Percentiles rank a stretch among this genome's conserved stretches.
phyloP scores from a whole-genome alignment of 2,888 invertebrate species.

The Metacarcinus magister region DNA sequence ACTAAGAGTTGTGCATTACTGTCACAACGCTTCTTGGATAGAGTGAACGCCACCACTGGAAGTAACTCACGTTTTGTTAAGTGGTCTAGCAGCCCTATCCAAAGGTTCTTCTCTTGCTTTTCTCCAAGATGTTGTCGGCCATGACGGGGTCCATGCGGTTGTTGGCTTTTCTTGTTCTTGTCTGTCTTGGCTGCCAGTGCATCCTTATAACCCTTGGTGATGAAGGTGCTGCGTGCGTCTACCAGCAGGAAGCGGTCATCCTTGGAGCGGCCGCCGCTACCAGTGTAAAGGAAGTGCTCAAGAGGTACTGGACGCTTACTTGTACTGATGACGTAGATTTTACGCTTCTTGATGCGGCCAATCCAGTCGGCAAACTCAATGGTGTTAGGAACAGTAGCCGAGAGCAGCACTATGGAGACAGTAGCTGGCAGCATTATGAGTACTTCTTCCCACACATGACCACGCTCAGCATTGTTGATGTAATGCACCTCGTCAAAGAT shows the following conservation, averaged over 20 bases:
- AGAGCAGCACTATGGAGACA: slow-evolving; percentile 97
- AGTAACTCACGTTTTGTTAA: slow-evolving; percentile 92
- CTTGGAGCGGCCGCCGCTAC: slow-evolving; percentile 88
- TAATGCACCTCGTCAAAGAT: slow-evolving; percentile 99
- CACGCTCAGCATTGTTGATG: slow-evolving; percentile 97
- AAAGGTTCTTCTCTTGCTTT: slow-evolving; percentile 92
- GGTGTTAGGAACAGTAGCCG: slow-evolving; percentile 99
- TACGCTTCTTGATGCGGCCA: slow-evolving; percentile 93
- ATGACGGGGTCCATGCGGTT: slow-evolving; percentile 77
- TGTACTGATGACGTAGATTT: slow-evolving; percentile 96
- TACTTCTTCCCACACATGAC: slow-evolving; percentile 99
- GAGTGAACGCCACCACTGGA: slow-evolving; percentile 96
- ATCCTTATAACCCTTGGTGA: slow-evolving; percentile 87
- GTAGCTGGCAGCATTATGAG: slow-evolving; percentile 97
- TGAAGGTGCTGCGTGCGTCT: slow-evolving; percentile 91
- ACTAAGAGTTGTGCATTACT: slow-evolving; percentile 88
- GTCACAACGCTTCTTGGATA: slow-evolving; percentile 94
- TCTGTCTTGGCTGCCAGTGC: slow-evolving; percentile 85
- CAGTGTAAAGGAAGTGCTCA: slow-evolving; percentile 96
- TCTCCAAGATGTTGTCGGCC: slow-evolving; percentile 80
- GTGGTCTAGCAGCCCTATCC: slow-evolving; percentile 93
- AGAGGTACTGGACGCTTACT: slow-evolving; percentile 97
- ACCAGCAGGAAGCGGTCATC: slow-evolving; percentile 92
- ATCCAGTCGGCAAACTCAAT: slow-evolving; percentile 98
- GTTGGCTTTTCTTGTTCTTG: slow-evolving; percentile 84